Percentiles rank a stretch among this genome's conserved stretches.
phyloP scores from a whole-genome alignment of 1,140 invertebrate genomes.

The Macrobrachium rosenbergii region DNA sequence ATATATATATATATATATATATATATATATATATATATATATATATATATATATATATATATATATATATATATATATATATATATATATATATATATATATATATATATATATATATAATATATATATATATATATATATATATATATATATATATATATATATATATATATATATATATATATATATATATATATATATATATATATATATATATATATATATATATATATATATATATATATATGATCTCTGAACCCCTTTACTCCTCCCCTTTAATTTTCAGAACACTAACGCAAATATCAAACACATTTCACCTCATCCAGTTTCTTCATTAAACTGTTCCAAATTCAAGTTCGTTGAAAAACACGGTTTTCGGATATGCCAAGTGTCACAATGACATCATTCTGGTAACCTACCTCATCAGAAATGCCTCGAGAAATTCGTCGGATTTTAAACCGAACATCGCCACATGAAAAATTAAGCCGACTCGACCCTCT shows the following conservation, averaged over 20 bases:
- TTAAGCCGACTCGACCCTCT: no score
- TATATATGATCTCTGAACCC: slow-evolving; percentile 7
- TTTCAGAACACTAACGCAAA: not conserved
- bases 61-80: not conserved
- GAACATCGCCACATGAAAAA: no score
- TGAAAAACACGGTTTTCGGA: no score
- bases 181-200: slow-evolving; percentile 43
- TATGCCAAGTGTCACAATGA: no score
- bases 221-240: slow-evolving; percentile 8
- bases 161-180: slow-evolving; percentile 45
- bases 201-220: slow-evolving; percentile 26
- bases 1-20: slow-evolving; percentile 42
- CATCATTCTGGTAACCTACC: no score
- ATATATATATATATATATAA: slow-evolving; percentile 30
- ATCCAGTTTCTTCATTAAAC: no score
- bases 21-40: slow-evolving; percentile 42
- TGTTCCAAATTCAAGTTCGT: no score
- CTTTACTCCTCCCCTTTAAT: not conserved
- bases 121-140: slow-evolving; percentile 36
- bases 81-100: slow-evolving; percentile 23
- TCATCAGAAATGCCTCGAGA: no score
- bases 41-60: slow-evolving; percentile 16
- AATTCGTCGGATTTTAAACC: no score
- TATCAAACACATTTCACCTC: no score
- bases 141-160: slow-evolving; percentile 35